phyloP scores from a whole-genome alignment of 2,797 vertebrate genomes.

The Sebastes umbrosus region DNA sequence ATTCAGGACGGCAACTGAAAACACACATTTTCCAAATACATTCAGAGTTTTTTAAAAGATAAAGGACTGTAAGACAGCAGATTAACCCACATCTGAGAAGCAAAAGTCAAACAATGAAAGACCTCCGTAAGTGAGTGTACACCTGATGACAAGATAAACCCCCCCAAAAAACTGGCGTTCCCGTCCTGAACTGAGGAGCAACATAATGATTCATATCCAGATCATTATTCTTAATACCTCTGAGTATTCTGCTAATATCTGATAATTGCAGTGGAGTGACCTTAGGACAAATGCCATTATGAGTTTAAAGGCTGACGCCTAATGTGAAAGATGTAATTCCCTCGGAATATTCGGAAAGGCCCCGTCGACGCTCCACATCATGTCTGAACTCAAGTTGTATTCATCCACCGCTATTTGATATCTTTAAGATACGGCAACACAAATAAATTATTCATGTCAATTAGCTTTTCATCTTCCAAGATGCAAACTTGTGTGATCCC shows the following conservation, averaged over 20 bases:
- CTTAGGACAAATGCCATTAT: slow-evolving; percentile 80
- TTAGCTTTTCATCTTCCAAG: slow-evolving; percentile 93
- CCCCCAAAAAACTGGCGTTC: background rate
- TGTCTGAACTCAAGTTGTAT: slow-evolving; percentile 80
- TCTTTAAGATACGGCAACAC: slow-evolving; percentile 86
- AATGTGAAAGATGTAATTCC: slow-evolving; percentile 75
- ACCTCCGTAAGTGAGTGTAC: background rate
- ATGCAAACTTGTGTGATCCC: slow-evolving; percentile 91
- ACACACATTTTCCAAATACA: background rate
- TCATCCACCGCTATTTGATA: slow-evolving; percentile 79
- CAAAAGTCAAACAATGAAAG: background rate
- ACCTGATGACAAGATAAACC: background rate
- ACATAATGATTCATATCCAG: slow-evolving; percentile 57
- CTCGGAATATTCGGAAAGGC: slow-evolving; percentile 75
- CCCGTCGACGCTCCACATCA: slow-evolving; percentile 56
- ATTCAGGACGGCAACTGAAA: background rate
- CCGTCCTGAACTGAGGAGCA: slow-evolving; percentile 9
- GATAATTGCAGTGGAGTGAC: slow-evolving; percentile 82
- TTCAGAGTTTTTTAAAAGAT: background rate
- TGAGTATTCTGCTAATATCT: slow-evolving; percentile 77
- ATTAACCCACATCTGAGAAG: background rate
- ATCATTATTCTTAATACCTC: slow-evolving; percentile 78
- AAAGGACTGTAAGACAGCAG: accelerated
- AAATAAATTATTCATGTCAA: slow-evolving; percentile 89
- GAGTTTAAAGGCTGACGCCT: slow-evolving; percentile 74